Evolutionary conservation across 2,797 vertebrate genomes (phyloP).

Genomic region (Paedocypris micromegethes): DNA sequence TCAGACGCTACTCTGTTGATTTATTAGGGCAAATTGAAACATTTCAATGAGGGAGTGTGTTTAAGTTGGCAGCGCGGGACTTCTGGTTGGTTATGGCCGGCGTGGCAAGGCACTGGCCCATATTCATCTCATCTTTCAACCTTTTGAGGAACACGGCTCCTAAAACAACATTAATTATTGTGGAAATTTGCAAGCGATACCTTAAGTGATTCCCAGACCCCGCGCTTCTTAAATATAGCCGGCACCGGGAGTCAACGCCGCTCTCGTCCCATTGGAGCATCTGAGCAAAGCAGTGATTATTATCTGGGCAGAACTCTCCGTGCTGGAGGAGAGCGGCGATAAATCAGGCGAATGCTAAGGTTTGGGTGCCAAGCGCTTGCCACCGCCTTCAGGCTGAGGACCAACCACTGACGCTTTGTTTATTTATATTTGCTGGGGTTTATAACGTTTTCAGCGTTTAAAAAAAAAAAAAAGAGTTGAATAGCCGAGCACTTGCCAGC

Average conservation of each 20-base stretch:
- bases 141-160: slow-evolving; percentile 22
- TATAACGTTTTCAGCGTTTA: slow-evolving; percentile 6
- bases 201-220: slow-evolving; percentile 1
- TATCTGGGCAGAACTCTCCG: slow-evolving; percentile 34
- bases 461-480: slow-evolving; percentile 24
- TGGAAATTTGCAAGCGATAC: slow-evolving; percentile 23
- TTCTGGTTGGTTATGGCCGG: slow-evolving; percentile 34
- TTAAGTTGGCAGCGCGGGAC: slow-evolving; percentile 55
- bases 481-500: slow-evolving; percentile 6
- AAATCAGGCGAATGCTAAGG: slow-evolving; percentile 38
- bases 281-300: slow-evolving; percentile 35
- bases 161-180: slow-evolving; percentile 45
- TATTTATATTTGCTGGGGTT: slow-evolving; percentile 32
- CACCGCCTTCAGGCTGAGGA: slow-evolving; percentile 34
- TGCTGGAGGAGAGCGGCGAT: slow-evolving; percentile 34
- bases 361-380: slow-evolving; percentile 41
- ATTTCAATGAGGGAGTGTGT: slow-evolving; percentile 59
- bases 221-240: slow-evolving; percentile 5
- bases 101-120: slow-evolving; percentile 15
- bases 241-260: slow-evolving; percentile 4
- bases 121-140: slow-evolving; percentile 31
- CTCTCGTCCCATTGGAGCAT: slow-evolving; percentile 29
- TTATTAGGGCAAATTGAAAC: slow-evolving; percentile 56
- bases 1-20: slow-evolving; percentile 48
- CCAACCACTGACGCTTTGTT: slow-evolving; percentile 25